Evolutionary conservation across 2,113 vertebrate species (phyloP).

Genomic region (Eurypyga helias): DNA sequence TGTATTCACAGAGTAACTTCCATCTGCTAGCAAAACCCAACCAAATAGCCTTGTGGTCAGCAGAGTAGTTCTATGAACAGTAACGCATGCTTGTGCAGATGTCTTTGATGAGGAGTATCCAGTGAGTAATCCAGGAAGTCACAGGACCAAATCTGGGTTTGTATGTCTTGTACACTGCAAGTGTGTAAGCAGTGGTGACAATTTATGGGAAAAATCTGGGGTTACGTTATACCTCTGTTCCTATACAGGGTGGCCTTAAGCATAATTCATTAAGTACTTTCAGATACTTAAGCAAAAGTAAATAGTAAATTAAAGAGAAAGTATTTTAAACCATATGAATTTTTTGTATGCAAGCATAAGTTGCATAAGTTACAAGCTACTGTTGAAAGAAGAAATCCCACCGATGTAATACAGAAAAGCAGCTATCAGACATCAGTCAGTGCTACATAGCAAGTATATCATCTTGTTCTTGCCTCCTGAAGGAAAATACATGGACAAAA

Average conservation of each 20-base stretch:
- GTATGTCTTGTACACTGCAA: background rate
- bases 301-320: background rate
- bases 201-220: background rate
- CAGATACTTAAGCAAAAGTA: background rate
- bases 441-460: background rate
- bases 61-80: background rate
- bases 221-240: background rate
- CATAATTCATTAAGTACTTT: background rate
- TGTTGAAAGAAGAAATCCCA: background rate
- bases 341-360: background rate
- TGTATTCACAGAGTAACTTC: background rate
- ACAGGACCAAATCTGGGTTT: background rate
- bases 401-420: background rate
- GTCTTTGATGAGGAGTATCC: background rate
- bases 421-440: background rate
- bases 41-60: background rate
- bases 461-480: background rate
- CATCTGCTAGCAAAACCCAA: background rate
- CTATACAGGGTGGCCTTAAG: background rate
- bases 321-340: background rate
- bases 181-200: background rate
- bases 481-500: background rate
- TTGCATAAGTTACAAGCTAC: background rate
- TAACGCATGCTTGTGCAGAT: background rate
- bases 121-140: background rate